These are phyloP conservation scores for Drosophila lutescens DNA, from an alignment of 2,888 invertebrate genomes.

Conservation along the genomic window DNA sequence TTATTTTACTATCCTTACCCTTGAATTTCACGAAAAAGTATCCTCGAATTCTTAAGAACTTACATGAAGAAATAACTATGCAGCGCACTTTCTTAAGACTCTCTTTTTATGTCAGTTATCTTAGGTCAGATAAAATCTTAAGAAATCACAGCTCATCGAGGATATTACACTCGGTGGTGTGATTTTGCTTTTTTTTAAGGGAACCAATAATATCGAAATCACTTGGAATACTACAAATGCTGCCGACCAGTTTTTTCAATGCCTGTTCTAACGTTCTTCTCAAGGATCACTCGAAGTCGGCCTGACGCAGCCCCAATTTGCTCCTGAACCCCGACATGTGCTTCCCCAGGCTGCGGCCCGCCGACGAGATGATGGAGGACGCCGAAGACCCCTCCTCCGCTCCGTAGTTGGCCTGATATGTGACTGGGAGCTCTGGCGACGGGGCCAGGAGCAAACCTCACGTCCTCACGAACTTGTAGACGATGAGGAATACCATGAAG, in stretches of 20 bases:
- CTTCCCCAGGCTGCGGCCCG: slow-evolving; percentile 73
- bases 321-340: slow-evolving; percentile 84
- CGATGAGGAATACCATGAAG: slow-evolving; percentile 89
- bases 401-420: slow-evolving; percentile 82
- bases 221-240: background rate
- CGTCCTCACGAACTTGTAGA: slow-evolving; percentile 90
- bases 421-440: slow-evolving; percentile 84
- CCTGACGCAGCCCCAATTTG: slow-evolving; percentile 77
- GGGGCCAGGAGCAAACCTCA: slow-evolving; percentile 91
- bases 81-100: too few species aligned
- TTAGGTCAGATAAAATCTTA: too few species aligned
- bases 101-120: too few species aligned
- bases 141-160: too few species aligned
- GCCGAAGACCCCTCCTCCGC: slow-evolving; percentile 41
- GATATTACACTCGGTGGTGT: too few species aligned
- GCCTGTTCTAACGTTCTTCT: slow-evolving; percentile 14
- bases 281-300: slow-evolving; percentile 62
- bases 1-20: too few species aligned
- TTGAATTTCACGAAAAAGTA: too few species aligned
- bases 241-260: slow-evolving; percentile 22
- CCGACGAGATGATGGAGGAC: slow-evolving; percentile 41
- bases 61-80: too few species aligned
- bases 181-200: background rate
- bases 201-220: background rate
- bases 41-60: too few species aligned